Percentiles rank a stretch among this genome's conserved stretches.
phyloP scores from a whole-genome alignment of 2,888 invertebrate genomes.

The Tetramorium bicarinatum region DNA sequence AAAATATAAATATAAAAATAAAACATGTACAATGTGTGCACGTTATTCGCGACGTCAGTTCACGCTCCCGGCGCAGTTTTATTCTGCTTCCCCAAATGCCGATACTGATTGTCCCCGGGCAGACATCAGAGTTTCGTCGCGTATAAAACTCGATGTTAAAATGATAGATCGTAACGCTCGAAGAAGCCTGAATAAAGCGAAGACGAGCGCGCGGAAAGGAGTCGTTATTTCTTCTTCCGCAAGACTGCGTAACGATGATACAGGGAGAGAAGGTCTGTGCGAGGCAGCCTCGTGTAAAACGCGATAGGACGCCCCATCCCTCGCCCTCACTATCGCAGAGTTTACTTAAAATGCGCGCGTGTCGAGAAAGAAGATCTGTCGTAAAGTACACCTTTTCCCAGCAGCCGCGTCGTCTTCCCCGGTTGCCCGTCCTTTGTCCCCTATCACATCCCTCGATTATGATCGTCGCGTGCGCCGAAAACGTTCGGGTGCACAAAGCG shows the following conservation, averaged over 20 bases:
- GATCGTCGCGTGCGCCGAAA: slow-evolving; percentile 67
- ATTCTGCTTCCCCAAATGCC: not conserved
- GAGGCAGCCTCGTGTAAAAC: slow-evolving; percentile 69
- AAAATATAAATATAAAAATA: not conserved
- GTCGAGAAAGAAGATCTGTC: slow-evolving; percentile 63
- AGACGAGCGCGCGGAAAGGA: slow-evolving; percentile 41
- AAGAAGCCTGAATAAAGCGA: slow-evolving; percentile 33
- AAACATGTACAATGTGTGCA: not conserved
- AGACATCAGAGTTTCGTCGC: slow-evolving; percentile 28
- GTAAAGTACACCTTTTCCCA: slow-evolving; percentile 67
- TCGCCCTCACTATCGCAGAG: slow-evolving; percentile 21
- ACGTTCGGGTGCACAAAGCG: slow-evolving; percentile 62
- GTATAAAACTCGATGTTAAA: slow-evolving; percentile 46
- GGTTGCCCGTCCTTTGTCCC: not conserved
- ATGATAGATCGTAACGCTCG: slow-evolving; percentile 49
- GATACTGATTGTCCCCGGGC: slow-evolving; percentile 27
- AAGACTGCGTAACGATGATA: slow-evolving; percentile 57
- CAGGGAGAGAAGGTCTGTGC: slow-evolving; percentile 47
- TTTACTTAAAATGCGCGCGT: slow-evolving; percentile 71
- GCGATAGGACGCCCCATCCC: slow-evolving; percentile 58
- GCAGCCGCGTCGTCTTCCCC: slow-evolving; percentile 4
- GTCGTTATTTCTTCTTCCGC: slow-evolving; percentile 53
- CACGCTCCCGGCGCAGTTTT: not conserved
- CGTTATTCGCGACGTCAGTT: not conserved
- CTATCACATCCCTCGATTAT: slow-evolving; percentile 71